A percentile compares a stretch with the other conserved stretches of the same genome.
phyloP scores from a whole-genome alignment of 2,797 vertebrate genomes.

The Garrulus glandarius region DNA sequence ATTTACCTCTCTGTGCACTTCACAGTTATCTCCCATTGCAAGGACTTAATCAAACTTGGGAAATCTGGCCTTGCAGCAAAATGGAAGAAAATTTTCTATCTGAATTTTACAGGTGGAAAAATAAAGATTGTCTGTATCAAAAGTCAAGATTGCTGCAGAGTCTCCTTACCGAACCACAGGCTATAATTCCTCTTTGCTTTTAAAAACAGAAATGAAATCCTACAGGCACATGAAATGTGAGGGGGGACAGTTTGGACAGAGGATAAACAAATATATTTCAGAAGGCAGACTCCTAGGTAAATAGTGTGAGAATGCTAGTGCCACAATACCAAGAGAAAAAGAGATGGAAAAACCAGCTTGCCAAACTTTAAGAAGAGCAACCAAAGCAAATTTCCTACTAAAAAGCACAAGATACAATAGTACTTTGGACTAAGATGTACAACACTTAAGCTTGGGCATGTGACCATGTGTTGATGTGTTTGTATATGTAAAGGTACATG shows the following conservation, averaged over 20 bases:
- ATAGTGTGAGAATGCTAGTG: background rate
- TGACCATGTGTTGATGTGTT: background rate
- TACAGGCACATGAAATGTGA: background rate
- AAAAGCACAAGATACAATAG: background rate
- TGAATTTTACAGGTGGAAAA: background rate
- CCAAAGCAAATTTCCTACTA: background rate
- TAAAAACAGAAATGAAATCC: background rate
- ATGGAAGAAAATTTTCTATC: background rate
- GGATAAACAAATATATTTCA: background rate
- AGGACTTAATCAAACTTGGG: background rate
- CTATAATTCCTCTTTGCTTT: background rate
- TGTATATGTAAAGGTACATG: background rate
- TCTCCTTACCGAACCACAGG: background rate
- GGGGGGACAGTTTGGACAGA: background rate
- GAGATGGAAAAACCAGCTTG: background rate
- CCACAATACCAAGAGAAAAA: background rate
- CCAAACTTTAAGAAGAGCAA: background rate
- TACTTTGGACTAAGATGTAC: background rate
- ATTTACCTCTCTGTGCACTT: background rate
- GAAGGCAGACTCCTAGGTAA: background rate
- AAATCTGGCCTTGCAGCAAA: background rate
- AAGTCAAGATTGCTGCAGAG: background rate
- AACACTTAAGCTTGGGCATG: rapidly evolving
- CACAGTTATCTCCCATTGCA: background rate
- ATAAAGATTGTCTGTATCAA: background rate